A percentile compares a stretch with the other conserved stretches of the same genome.
These are phyloP conservation scores for Bombus fervidus DNA, from an alignment of 1,140 invertebrate genomes.

Conservation along the genomic window DNA sequence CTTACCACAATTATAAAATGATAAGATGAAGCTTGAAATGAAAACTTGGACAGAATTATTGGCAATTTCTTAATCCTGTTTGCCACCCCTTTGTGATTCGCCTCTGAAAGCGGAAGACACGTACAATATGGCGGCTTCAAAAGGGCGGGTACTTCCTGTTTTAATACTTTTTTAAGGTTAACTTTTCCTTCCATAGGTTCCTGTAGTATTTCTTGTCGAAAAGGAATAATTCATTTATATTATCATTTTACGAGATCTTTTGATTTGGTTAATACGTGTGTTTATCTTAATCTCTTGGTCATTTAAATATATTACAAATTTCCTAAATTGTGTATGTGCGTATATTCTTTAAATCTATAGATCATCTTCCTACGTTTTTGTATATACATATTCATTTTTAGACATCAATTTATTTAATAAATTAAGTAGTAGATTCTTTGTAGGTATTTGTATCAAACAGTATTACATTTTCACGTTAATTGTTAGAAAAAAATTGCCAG, in stretches of 20 bases:
- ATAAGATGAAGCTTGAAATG: constrained; percentile 14
- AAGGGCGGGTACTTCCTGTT: constrained; percentile 71
- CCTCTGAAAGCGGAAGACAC: constrained; percentile 64
- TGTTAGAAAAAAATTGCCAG: background rate
- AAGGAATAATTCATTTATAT: background rate
- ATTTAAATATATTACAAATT: background rate
- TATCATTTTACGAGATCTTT: background rate
- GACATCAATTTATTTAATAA: background rate
- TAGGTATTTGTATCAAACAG: background rate
- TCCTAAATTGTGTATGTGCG: background rate
- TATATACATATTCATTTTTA: background rate
- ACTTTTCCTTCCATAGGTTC: background rate
- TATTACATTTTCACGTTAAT: background rate
- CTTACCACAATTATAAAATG: constrained; percentile 47
- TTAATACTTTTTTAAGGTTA: constrained; percentile 36
- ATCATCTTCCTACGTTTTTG: constrained; percentile 8
- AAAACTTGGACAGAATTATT: constrained; percentile 54
- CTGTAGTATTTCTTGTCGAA: background rate
- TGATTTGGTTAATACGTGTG: background rate
- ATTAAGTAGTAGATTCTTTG: background rate
- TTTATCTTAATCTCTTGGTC: background rate
- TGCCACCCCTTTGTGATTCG: constrained; percentile 47
- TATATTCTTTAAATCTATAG: background rate
- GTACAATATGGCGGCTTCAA: constrained; percentile 67
- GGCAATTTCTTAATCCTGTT: constrained; percentile 59